Percentiles rank a stretch among this genome's conserved stretches.
phyloP scores from a whole-genome alignment of 2,113 vertebrate genomes.

The Hassar affinis region DNA sequence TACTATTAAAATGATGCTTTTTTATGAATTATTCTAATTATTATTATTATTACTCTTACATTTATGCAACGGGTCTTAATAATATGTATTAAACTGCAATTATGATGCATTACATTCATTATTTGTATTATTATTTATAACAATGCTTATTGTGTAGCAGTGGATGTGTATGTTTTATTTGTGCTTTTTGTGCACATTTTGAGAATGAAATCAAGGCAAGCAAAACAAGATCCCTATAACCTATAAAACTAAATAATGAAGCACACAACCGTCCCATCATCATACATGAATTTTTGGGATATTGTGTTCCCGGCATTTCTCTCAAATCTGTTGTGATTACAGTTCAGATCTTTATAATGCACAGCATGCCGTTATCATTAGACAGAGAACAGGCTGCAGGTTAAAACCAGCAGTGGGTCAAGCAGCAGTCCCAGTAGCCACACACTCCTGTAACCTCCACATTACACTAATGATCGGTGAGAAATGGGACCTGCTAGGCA shows the following conservation, averaged over 20 bases:
- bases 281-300: not conserved
- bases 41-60: not conserved
- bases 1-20: not conserved
- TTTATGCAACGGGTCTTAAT: not conserved
- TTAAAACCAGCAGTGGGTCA: constrained; percentile 52
- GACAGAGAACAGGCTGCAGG: constrained; percentile 43
- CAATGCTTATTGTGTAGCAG: not conserved
- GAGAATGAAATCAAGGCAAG: not conserved
- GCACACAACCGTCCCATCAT: not conserved
- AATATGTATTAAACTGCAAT: not conserved
- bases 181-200: not conserved
- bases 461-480: constrained; percentile 62
- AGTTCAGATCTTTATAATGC: constrained; percentile 38
- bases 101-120: not conserved
- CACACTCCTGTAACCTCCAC: constrained; percentile 48
- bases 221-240: not conserved
- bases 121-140: no score
- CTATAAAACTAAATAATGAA: no score
- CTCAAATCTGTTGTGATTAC: constrained; percentile 39
- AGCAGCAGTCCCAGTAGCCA: constrained; percentile 45
- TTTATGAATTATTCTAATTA: not conserved
- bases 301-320: constrained; percentile 5
- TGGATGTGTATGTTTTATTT: not conserved
- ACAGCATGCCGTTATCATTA: constrained; percentile 45
- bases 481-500: constrained; percentile 67